Conservation (phyloP, 2,113 vertebrate species). For the Syrmaticus mikado region DNA sequence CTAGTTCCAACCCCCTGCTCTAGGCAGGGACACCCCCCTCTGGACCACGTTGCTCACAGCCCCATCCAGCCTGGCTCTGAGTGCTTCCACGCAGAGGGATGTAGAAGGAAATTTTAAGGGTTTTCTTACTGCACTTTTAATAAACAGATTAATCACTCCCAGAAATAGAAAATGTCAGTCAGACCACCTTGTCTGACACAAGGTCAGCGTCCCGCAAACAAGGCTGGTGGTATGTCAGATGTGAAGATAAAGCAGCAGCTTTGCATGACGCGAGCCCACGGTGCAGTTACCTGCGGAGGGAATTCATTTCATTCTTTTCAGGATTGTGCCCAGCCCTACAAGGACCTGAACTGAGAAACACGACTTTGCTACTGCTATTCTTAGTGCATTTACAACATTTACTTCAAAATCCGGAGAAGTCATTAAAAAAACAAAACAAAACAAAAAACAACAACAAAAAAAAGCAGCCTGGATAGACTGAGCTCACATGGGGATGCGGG, state of each 20-base stretch:
- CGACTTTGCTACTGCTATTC: background rate
- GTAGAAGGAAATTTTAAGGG: conserved; percentile 32
- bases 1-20: too few relatives aligned
- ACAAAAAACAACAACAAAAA: background rate
- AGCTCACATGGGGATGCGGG: background rate
- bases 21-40: too few relatives aligned
- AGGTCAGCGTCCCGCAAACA: conserved; percentile 45
- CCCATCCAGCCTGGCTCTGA: too few relatives aligned
- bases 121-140: conserved; percentile 56
- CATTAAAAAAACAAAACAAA: too few relatives aligned
- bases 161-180: conserved; percentile 63
- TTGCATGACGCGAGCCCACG: background rate
- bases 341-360: background rate
- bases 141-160: conserved; percentile 74
- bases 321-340: background rate
- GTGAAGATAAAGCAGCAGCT: conserved; percentile 47
- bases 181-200: conserved; percentile 18
- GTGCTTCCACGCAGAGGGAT: too few relatives aligned
- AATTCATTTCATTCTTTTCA: background rate
- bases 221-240: conserved; percentile 29
- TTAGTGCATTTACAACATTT: rapidly evolving
- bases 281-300: conserved; percentile 8
- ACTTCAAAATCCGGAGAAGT: background rate
- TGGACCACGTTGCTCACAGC: too few relatives aligned
- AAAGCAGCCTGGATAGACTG: rapidly evolving